Evolutionary conservation across 1,140 invertebrate genomes (phyloP).

Genomic region (Ceratina japonica): DNA sequence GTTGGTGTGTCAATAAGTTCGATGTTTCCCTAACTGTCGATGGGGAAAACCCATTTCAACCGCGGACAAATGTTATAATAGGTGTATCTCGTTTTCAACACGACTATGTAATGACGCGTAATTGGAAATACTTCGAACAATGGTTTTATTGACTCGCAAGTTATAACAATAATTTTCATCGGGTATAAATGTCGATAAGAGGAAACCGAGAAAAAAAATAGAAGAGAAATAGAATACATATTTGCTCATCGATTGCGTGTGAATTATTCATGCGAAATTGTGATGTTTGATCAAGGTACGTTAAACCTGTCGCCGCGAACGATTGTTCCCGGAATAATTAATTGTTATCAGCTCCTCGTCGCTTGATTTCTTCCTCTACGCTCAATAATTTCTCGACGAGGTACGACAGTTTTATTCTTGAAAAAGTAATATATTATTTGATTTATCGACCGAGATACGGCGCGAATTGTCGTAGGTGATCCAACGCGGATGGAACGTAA

Average conservation of each 20-base stretch:
- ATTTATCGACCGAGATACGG: no score
- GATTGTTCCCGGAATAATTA: no score
- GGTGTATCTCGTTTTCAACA: not conserved
- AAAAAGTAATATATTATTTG: no score
- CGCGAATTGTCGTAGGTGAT: not conserved
- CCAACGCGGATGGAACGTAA: not conserved
- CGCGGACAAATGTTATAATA: slow-evolving; percentile 2
- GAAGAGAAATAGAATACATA: no score
- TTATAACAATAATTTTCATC: not conserved
- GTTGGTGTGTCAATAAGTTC: not conserved
- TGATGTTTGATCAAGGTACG: no score
- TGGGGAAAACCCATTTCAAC: slow-evolving; percentile 46
- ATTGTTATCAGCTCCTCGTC: no score
- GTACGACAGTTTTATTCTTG: no score
- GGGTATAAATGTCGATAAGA: not conserved
- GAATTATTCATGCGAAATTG: no score
- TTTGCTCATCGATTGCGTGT: not conserved
- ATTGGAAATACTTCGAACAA: not conserved
- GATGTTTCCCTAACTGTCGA: not conserved
- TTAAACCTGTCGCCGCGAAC: no score
- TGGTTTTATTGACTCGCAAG: not conserved
- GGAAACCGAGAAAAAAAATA: no score
- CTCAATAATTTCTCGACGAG: no score
- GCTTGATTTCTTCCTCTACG: no score
- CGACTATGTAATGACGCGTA: not conserved